Percentiles rank a stretch among this genome's conserved stretches.
Evolutionary conservation across 1,140 invertebrate species (phyloP).

Genomic region (Drosophila grimshawi): DNA sequence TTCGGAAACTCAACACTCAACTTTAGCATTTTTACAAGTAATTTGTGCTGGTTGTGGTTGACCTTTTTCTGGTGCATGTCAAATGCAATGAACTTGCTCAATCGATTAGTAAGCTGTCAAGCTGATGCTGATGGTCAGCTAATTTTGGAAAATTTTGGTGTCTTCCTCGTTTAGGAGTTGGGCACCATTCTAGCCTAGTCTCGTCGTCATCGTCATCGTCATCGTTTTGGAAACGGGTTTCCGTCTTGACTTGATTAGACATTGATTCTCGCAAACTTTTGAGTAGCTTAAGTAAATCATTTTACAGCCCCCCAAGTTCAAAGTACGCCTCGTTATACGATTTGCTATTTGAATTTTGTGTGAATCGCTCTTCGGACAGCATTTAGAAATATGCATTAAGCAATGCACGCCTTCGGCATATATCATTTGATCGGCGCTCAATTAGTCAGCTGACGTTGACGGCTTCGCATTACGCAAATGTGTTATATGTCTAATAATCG

Average conservation of each 20-base stretch:
- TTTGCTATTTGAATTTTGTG: background rate
- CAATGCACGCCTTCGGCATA: background rate
- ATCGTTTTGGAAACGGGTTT: slow-evolving; percentile 10
- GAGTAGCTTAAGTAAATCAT: background rate
- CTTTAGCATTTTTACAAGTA: too few species aligned
- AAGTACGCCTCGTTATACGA: background rate
- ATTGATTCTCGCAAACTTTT: slow-evolving; percentile 4
- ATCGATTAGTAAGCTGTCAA: too few species aligned
- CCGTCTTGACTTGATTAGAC: background rate
- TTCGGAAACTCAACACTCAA: too few species aligned
- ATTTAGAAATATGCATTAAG: slow-evolving; percentile 12
- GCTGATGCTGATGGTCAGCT: too few species aligned
- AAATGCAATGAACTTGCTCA: too few species aligned
- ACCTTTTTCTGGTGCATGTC: too few species aligned
- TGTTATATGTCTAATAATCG: too few species aligned
- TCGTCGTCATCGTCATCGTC: too few species aligned
- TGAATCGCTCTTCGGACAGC: background rate
- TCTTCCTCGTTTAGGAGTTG: slow-evolving; percentile 36
- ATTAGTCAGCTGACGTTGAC: background rate
- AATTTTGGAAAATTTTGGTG: background rate
- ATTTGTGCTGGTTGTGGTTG: too few species aligned
- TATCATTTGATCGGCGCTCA: slow-evolving; percentile 11
- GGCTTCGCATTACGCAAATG: too few species aligned
- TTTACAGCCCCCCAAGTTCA: slow-evolving; percentile 22
- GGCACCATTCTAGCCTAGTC: slow-evolving; percentile 13